phyloP scores from a whole-genome alignment of 2,797 vertebrate genomes.

The Sebastes diaconus region DNA sequence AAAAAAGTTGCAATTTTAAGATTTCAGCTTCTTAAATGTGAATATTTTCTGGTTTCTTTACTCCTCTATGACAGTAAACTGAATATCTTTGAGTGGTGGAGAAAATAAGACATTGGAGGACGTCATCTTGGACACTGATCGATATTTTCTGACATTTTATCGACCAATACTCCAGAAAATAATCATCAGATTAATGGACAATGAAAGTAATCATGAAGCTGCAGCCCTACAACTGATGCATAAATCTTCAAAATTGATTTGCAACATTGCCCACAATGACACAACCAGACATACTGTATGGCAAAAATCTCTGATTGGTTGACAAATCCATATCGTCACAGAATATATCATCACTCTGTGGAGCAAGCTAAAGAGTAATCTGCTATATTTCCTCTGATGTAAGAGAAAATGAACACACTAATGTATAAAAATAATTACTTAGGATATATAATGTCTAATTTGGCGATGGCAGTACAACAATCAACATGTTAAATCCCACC shows the following conservation, averaged over 20 bases:
- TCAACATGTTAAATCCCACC: neutral
- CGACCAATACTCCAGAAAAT: fast-evolving
- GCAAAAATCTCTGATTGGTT: neutral
- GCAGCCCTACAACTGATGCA: neutral
- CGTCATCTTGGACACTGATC: fast-evolving
- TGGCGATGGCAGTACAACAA: neutral
- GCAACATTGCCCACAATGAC: neutral
- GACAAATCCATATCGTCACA: neutral
- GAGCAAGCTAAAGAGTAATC: neutral
- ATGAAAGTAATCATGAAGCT: too few relatives aligned
- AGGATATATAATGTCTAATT: neutral
- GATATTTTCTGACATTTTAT: too few relatives aligned
- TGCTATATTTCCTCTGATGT: neutral
- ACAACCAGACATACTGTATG: neutral
- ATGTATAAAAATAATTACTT: neutral
- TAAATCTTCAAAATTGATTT: neutral
- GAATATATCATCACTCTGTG: neutral
- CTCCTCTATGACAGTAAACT: too few relatives aligned
- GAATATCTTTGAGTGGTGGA: too few relatives aligned
- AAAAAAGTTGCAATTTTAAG: too few relatives aligned
- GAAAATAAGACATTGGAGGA: fast-evolving
- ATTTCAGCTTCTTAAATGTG: too few relatives aligned
- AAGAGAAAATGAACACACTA: neutral
- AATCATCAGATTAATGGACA: too few relatives aligned
- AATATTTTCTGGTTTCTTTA: too few relatives aligned